Percentiles rank a stretch among this genome's conserved stretches.
Evolutionary conservation across 2,113 vertebrate species (phyloP).

Genomic region (Meles meles): DNA sequence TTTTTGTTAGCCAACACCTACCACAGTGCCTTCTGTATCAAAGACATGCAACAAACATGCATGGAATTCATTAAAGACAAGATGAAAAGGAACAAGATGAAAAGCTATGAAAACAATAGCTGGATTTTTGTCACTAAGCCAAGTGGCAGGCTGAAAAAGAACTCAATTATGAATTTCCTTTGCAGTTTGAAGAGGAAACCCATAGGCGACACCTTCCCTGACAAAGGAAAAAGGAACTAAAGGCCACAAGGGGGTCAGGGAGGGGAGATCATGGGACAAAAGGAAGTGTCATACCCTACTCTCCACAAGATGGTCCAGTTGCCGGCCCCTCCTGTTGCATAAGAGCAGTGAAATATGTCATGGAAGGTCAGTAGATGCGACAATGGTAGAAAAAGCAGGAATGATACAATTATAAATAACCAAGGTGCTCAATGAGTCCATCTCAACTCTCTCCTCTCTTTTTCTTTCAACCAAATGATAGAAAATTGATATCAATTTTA

Average conservation of each 20-base stretch:
- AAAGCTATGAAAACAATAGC: constrained; percentile 54
- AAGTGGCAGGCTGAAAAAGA: constrained; percentile 41
- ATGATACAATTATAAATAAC: not conserved
- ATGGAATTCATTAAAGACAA: not conserved
- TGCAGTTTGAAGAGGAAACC: constrained; percentile 44
- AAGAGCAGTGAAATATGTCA: not conserved
- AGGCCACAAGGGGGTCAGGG: not conserved
- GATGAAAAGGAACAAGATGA: not conserved
- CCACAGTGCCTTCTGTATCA: not conserved
- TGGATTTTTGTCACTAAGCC: constrained; percentile 44
- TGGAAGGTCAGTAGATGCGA: not conserved
- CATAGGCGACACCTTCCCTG: constrained; percentile 17
- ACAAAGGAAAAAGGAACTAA: constrained; percentile 46
- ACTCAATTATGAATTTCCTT: constrained; percentile 51
- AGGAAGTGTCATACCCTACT: constrained; percentile 33
- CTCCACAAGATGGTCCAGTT: not conserved
- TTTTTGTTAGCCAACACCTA: not conserved
- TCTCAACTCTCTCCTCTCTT: not conserved
- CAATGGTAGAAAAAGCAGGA: not conserved
- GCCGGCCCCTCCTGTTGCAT: not conserved
- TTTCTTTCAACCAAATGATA: not conserved
- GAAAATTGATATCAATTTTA: not conserved
- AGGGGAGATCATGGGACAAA: not conserved
- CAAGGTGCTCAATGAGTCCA: not conserved
- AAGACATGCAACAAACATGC: not conserved